Conservation (phyloP, 1,140 invertebrate genomes). For the Lordiphosa mommai region DNA sequence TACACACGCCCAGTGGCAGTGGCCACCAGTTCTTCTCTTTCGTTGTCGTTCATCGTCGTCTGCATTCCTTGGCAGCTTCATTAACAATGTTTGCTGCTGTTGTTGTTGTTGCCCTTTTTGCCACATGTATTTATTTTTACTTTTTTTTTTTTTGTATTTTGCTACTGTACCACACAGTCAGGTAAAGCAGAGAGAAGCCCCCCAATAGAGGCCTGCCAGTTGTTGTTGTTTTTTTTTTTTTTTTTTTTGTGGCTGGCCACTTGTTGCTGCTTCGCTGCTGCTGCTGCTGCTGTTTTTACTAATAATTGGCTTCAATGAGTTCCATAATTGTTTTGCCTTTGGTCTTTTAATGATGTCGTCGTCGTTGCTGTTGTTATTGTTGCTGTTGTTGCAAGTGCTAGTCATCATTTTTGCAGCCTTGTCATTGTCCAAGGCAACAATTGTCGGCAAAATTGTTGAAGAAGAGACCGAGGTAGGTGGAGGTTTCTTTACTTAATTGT, state of each 20-base stretch:
- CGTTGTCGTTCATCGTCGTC: constrained; percentile 28
- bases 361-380: constrained; percentile 18
- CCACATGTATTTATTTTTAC: constrained; percentile 44
- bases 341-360: constrained; percentile 75
- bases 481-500: constrained; percentile 7
- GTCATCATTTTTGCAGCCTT: constrained; percentile 53
- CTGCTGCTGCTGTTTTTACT: constrained; percentile 53
- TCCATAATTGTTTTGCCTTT: constrained; percentile 77
- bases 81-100: constrained; percentile 61
- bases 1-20: constrained; percentile 19
- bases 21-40: constrained; percentile 26
- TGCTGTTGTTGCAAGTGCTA: constrained; percentile 20
- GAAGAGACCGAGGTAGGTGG: no score
- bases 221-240: background rate
- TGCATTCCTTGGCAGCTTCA: constrained; percentile 75
- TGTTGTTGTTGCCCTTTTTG: constrained; percentile 53
- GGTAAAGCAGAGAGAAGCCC: background rate
- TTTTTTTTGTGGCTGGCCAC: constrained; percentile 1
- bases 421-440: constrained; percentile 23
- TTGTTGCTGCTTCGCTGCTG: constrained; percentile 32
- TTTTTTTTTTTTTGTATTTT: constrained; percentile 47
- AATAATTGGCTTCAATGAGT: constrained; percentile 77
- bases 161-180: constrained; percentile 70
- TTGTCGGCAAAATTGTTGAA: no score
- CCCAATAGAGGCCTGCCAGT: background rate